Evolutionary conservation across 2,797 vertebrate genomes (phyloP).

Genomic region (Tarsius wallacei): DNA sequence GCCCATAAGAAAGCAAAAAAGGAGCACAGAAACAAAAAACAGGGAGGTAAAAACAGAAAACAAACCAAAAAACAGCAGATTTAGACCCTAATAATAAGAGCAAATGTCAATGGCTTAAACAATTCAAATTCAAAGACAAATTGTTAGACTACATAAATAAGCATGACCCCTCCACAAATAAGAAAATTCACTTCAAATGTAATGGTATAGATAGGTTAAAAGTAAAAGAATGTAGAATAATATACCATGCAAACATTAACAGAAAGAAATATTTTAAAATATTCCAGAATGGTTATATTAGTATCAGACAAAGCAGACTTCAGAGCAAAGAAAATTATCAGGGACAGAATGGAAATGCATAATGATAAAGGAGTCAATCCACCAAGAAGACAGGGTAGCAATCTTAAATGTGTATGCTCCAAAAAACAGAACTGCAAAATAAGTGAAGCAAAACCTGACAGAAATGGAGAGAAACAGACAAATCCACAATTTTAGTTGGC

Average conservation of each 20-base stretch:
- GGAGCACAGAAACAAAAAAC: not conserved
- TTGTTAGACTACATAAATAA: not conserved
- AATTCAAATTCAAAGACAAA: constrained; percentile 13
- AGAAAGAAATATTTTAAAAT: not conserved
- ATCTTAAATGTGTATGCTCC: not conserved
- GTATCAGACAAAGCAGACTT: not conserved
- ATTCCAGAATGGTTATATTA: not conserved
- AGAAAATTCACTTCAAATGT: constrained; percentile 60
- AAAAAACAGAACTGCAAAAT: not conserved
- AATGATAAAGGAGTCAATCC: not conserved
- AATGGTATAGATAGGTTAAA: not conserved
- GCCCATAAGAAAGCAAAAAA: not conserved
- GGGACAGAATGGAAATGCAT: not conserved
- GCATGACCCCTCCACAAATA: not conserved
- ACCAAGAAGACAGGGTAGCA: not conserved
- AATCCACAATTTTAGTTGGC: constrained; percentile 40
- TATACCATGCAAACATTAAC: not conserved
- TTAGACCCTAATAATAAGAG: not conserved
- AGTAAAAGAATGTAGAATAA: constrained; percentile 20
- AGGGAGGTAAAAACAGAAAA: not conserved
- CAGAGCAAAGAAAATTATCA: not conserved
- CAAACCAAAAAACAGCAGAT: not conserved
- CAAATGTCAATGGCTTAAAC: not conserved
- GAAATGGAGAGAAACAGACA: not conserved
- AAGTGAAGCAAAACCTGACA: not conserved